Evolutionary conservation across 2,888 invertebrate species (phyloP).

Genomic region (Cephus nigrinus): DNA sequence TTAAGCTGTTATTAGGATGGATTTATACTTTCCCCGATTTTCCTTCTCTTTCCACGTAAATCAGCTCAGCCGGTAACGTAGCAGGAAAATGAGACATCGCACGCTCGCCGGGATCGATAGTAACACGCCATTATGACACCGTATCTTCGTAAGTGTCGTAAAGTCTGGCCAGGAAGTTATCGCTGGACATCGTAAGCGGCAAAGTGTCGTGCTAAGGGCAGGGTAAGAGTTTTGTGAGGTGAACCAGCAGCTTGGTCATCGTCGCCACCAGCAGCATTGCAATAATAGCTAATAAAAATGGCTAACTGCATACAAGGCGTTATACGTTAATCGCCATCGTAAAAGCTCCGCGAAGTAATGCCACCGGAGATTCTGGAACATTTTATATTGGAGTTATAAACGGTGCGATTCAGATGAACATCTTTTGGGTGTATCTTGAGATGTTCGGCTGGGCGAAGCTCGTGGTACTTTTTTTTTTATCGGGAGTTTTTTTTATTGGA

Average conservation of each 20-base stretch:
- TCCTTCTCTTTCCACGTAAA: background rate
- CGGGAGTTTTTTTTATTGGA: background rate
- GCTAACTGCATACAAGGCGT: slow-evolving; percentile 41
- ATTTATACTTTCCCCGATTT: background rate
- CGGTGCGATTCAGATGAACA: background rate
- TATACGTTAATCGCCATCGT: slow-evolving; percentile 42
- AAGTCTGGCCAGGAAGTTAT: slow-evolving; percentile 31
- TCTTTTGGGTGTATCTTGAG: background rate
- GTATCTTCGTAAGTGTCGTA: slow-evolving; percentile 29
- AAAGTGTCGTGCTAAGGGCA: slow-evolving; percentile 35
- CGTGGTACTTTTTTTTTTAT: background rate
- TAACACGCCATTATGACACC: slow-evolving; percentile 14
- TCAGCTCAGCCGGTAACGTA: background rate
- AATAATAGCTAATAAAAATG: slow-evolving; percentile 47
- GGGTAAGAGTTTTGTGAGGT: slow-evolving; percentile 12
- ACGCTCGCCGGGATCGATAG: background rate
- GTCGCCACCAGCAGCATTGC: slow-evolving; percentile 15
- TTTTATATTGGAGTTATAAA: background rate
- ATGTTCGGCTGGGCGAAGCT: background rate
- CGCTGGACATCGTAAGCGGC: slow-evolving; percentile 32
- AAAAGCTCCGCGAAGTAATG: slow-evolving; percentile 20
- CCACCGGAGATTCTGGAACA: background rate
- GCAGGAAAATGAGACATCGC: background rate
- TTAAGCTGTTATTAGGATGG: background rate
- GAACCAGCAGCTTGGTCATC: background rate